Percentiles rank a stretch among this genome's conserved stretches.
phyloP scores from a whole-genome alignment of 2,113 vertebrate species.

The Bubo blakistoni region DNA sequence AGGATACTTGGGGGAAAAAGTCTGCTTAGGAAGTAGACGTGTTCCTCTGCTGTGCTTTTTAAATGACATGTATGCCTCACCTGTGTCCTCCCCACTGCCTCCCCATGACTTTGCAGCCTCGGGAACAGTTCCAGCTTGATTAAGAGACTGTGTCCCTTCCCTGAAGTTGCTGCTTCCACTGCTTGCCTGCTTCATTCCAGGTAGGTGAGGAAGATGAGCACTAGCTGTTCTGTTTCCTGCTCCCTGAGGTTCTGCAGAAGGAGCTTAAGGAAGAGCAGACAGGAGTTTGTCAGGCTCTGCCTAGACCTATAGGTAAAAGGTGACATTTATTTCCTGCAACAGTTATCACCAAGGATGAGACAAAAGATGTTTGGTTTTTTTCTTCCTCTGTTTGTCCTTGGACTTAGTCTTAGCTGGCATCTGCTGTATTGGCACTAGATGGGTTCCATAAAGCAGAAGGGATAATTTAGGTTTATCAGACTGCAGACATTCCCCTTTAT shows the following conservation, averaged over 20 bases:
- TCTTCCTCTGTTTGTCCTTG: background rate
- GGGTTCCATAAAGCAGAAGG: background rate
- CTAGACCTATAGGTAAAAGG: background rate
- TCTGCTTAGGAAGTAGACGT: background rate
- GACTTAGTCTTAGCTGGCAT: background rate
- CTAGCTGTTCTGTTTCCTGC: background rate
- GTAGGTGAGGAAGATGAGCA: background rate
- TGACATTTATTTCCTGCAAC: background rate
- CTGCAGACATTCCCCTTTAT: background rate
- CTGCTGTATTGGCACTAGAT: background rate
- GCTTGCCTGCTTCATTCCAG: background rate
- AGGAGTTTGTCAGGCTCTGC: background rate
- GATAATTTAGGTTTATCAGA: background rate
- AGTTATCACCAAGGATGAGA: background rate
- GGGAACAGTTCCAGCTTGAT: background rate
- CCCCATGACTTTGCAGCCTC: background rate
- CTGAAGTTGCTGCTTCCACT: background rate
- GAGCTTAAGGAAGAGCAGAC: background rate
- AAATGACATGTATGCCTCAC: background rate
- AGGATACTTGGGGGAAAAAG: background rate
- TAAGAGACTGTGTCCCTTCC: background rate
- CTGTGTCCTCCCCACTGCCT: background rate
- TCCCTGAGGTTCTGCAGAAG: background rate
- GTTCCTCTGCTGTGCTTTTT: background rate
- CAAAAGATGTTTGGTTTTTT: background rate